These are phyloP conservation scores for Epinephelus cyanopodus DNA, from an alignment of 2,113 vertebrate species.

Conservation along the genomic window DNA sequence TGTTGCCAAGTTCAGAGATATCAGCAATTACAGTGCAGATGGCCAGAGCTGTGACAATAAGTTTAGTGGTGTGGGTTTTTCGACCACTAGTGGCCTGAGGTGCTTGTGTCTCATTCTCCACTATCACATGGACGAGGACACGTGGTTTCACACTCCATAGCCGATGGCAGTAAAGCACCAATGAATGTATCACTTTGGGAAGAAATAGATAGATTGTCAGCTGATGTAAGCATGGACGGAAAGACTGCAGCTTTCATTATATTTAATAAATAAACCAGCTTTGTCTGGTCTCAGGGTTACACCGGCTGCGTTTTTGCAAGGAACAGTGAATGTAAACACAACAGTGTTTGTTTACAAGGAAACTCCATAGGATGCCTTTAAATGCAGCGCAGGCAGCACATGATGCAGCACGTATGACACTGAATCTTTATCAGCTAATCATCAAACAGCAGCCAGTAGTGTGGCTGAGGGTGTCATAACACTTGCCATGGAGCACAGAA, in stretches of 20 bases:
- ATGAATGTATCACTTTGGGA: background rate
- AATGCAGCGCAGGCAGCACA: background rate
- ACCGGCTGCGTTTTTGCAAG: background rate
- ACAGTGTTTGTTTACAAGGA: background rate
- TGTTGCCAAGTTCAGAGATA: background rate
- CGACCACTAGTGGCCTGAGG: background rate
- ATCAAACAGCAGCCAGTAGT: conserved; percentile 1
- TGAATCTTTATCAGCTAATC: background rate
- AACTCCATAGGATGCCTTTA: background rate
- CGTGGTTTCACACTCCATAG: background rate
- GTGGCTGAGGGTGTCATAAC: background rate
- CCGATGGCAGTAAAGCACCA: background rate
- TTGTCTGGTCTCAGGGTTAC: background rate
- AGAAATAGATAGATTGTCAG: background rate
- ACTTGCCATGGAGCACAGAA: background rate
- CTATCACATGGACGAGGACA: background rate
- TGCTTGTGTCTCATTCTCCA: background rate
- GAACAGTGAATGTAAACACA: background rate
- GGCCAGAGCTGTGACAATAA: background rate
- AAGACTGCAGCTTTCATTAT: background rate
- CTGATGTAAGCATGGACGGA: background rate
- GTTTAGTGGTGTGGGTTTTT: background rate
- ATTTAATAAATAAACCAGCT: background rate
- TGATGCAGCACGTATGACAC: background rate
- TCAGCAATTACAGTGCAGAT: background rate